These are phyloP conservation scores for Tachysurus fulvidraco DNA, from an alignment of 2,113 vertebrate species.

Conservation along the genomic window DNA sequence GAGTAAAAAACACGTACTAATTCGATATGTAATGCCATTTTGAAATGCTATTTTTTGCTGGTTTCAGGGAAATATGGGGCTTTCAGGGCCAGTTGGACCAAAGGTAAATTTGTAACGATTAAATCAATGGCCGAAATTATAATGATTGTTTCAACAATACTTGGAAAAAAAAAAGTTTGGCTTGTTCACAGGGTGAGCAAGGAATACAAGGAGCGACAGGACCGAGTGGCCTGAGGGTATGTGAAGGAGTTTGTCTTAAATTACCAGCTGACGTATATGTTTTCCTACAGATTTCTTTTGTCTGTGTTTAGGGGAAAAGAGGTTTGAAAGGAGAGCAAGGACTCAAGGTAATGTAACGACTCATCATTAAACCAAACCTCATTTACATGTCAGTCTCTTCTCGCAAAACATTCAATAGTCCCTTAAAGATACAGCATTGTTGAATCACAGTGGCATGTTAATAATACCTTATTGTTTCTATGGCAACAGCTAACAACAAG, in stretches of 20 bases:
- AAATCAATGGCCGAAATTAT: neutral
- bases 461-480: neutral
- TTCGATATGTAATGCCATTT: neutral
- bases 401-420: neutral
- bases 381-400: neutral
- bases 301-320: constrained; percentile 77
- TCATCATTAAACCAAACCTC: neutral
- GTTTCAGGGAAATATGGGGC: constrained; percentile 76
- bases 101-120: constrained; percentile 70
- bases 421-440: too few species aligned
- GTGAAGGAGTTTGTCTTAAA: constrained; percentile 12
- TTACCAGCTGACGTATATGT: neutral
- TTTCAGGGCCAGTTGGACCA: constrained; percentile 72
- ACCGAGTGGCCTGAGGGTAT: constrained; percentile 69
- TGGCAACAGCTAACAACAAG: neutral
- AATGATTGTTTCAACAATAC: neutral
- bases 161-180: neutral
- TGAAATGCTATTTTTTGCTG: neutral
- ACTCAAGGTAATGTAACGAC: constrained; percentile 72
- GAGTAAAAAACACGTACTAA: neutral
- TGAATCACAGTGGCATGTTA: neutral
- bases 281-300: constrained; percentile 26
- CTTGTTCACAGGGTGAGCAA: constrained; percentile 68
- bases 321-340: constrained; percentile 79
- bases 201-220: constrained; percentile 75